Conservation (phyloP, 1,140 invertebrate species). For the Macrocentrus cingulum region DNA sequence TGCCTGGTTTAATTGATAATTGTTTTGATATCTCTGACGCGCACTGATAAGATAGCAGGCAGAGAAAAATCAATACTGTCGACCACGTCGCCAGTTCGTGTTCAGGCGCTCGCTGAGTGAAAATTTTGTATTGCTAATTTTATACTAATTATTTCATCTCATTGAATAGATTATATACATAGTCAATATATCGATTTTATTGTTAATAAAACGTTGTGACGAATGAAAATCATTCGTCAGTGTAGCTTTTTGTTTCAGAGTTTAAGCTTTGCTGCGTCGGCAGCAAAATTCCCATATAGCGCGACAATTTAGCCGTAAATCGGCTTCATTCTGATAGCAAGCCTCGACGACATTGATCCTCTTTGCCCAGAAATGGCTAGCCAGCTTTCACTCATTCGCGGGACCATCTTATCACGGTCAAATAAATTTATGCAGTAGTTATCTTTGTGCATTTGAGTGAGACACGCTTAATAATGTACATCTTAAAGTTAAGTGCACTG, state of each 20-base stretch:
- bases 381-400: background rate
- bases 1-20: too few relatives aligned
- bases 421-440: constrained; percentile 5
- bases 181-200: too few relatives aligned
- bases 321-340: constrained; percentile 1
- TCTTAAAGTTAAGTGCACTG: background rate
- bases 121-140: too few relatives aligned
- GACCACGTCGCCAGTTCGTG: too few relatives aligned
- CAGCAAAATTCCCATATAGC: background rate
- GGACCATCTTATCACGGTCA: background rate
- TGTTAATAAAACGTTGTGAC: too few relatives aligned
- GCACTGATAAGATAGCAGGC: too few relatives aligned
- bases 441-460: background rate
- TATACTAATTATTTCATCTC: too few relatives aligned
- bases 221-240: too few relatives aligned
- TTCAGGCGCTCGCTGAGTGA: too few relatives aligned
- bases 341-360: constrained; percentile 1
- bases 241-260: background rate
- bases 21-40: too few relatives aligned
- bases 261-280: background rate
- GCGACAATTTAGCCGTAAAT: background rate
- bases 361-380: background rate
- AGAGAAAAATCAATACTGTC: too few relatives aligned
- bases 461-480: background rate
- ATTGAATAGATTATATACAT: too few relatives aligned